Percentiles rank a stretch among this genome's conserved stretches.
Conservation (phyloP, 53 echinoderm and acorn worm species). For the Echinarachnius parma region DNA sequence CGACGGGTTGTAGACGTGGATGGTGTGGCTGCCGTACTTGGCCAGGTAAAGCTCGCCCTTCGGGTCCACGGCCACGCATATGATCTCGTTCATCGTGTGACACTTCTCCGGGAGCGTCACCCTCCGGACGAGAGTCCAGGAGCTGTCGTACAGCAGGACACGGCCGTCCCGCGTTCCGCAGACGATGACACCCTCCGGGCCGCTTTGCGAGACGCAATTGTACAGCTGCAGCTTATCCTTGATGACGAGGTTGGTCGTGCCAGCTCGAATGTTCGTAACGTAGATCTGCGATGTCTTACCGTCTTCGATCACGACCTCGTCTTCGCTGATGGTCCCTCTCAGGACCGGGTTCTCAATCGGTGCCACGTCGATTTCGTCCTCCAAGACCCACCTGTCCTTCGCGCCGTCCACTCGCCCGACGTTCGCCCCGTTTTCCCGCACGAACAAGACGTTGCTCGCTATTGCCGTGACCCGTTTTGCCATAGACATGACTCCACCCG, state of each 20-base stretch:
- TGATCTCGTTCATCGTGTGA: neutral
- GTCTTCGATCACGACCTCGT: slow-evolving; percentile 22
- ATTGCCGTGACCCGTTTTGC: neutral
- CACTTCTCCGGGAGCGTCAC: slow-evolving; percentile 16
- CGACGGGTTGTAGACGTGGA: slow-evolving; percentile 19
- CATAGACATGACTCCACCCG: neutral
- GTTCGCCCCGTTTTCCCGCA: neutral
- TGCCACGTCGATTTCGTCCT: slow-evolving; percentile 8
- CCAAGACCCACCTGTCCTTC: slow-evolving; percentile 21
- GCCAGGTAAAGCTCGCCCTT: slow-evolving; percentile 3
- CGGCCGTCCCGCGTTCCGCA: slow-evolving; percentile 12
- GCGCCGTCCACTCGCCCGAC: slow-evolving; percentile 10
- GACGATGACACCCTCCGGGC: neutral
- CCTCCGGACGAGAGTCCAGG: slow-evolving; percentile 10
- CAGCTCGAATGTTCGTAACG: slow-evolving; percentile 18
- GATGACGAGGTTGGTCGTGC: slow-evolving; percentile 1
- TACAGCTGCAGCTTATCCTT: slow-evolving; percentile 10
- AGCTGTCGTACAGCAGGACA: slow-evolving; percentile 12
- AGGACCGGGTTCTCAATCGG: neutral
- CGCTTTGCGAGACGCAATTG: slow-evolving; percentile 22
- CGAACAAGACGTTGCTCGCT: neutral
- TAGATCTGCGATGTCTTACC: slow-evolving; percentile 14
- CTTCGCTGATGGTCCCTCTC: slow-evolving; percentile 1
- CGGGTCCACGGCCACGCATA: slow-evolving; percentile 26
- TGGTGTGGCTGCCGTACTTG: slow-evolving; percentile 16